Evolutionary conservation across 2,113 vertebrate species (phyloP), one percentile per base, ranked within the genome.

Genomic region (Eonycteris spelaea): DNA sequence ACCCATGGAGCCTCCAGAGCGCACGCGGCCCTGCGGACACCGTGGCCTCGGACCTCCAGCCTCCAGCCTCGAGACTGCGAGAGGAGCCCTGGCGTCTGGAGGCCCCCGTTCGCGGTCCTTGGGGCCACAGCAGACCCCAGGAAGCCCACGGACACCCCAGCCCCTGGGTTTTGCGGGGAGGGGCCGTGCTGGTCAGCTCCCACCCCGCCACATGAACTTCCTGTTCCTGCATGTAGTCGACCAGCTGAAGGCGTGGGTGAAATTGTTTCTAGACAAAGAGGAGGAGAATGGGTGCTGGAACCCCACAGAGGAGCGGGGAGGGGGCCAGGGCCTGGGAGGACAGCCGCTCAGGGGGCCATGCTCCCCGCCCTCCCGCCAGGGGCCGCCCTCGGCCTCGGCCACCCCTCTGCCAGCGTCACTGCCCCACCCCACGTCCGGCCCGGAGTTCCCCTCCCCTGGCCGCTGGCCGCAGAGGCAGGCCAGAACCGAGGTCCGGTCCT

Each of bases 391-490:
- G 14, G 11, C 21, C 73, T 61, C 16, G 14, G 11, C 21, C 13
- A 14, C 48, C 7, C 22, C 78, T 38, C 26, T 1, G 13, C 59
- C 71, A 10, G 35, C 1, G 30, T 51, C 28, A 10, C 40, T 30
- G 16, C 48, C 51, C 61, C 1, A 35, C 40, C 40, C 70, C 38
- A 0, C 1, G 24, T 51, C 55, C 19, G 1, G 67, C 85, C 68
- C 11, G 30, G 59, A 40, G 45, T 6, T 65, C 48, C 51, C 55
- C 68, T 35, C 51, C 0, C 2, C 75, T 11, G 7, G 38, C 89
- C 5, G 0, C 28, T 0, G 38, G 24, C 77, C 83, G n/a, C 55
- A 5, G 0, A 1, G 0, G 3, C 45, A 3, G 73, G 78, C 77
- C 5, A 0, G 57, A 79, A 28, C 82, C 18, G 70, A 75, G 80